Conservation (phyloP, 2,113 vertebrate genomes). For the Archilochus colubris region DNA sequence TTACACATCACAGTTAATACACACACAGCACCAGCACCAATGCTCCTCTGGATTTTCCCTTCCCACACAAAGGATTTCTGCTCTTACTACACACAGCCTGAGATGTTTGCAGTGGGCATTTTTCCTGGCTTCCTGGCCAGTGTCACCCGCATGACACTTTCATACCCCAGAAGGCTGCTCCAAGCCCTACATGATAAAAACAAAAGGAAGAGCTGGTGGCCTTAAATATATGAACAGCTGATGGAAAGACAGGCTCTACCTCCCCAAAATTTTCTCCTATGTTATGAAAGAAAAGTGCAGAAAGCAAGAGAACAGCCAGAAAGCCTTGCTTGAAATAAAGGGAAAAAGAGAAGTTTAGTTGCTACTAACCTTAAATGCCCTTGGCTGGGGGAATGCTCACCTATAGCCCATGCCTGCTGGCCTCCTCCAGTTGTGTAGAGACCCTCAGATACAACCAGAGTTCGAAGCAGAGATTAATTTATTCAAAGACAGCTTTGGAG, state of each 20-base stretch:
- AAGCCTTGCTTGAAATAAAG: not conserved
- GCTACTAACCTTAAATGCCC: not conserved
- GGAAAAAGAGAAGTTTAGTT: not conserved
- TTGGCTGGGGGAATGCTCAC: not conserved
- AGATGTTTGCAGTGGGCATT: not conserved
- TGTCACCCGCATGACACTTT: not conserved
- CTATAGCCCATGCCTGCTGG: not conserved
- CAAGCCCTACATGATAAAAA: not conserved
- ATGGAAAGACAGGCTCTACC: not conserved
- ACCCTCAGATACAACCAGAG: fast-evolving
- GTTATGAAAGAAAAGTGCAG: not conserved
- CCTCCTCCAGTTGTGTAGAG: not conserved
- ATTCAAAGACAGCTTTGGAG: not conserved
- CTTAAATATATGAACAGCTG: not conserved
- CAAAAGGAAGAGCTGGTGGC: not conserved
- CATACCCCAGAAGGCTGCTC: not conserved
- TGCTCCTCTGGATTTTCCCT: not conserved
- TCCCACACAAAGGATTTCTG: not conserved
- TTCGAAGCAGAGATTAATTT: not conserved
- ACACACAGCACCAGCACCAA: not conserved
- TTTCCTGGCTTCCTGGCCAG: not conserved
- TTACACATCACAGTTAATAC: not conserved
- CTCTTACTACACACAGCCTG: not conserved
- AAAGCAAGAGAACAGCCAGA: not conserved
- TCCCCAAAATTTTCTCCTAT: not conserved